phyloP scores from a whole-genome alignment of 2,888 invertebrate genomes.

The Myopa tessellatipennis region DNA sequence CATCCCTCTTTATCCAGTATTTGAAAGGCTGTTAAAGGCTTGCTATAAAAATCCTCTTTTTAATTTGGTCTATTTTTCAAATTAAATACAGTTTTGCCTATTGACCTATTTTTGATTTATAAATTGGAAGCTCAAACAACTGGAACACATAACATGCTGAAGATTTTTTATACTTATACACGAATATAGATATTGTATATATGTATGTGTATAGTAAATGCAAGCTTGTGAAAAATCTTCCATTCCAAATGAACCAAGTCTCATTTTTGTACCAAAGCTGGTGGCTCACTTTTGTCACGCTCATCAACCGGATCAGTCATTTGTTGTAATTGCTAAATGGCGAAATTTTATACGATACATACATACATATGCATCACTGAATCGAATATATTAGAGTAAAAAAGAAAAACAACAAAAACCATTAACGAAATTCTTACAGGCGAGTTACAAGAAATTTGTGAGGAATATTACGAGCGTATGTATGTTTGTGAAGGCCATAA shows the following conservation, averaged over 20 bases:
- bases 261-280: not conserved
- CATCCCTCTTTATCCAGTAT: not conserved
- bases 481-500: constrained; percentile 98
- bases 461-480: constrained; percentile 97
- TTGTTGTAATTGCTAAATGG: constrained; percentile 27
- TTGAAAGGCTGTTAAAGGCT: not conserved
- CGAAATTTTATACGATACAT: constrained; percentile 30
- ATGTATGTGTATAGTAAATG: too few species aligned
- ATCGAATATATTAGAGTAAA: constrained; percentile 60
- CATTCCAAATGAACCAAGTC: constrained; percentile 36
- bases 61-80: not conserved
- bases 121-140: constrained; percentile 39
- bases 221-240: constrained; percentile 37
- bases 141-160: constrained; percentile 54
- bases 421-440: constrained; percentile 60
- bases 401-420: constrained; percentile 75
- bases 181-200: too few species aligned
- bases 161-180: constrained; percentile 39
- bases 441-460: constrained; percentile 90
- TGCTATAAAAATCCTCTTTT: not conserved
- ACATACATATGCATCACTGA: not conserved
- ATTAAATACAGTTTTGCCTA: too few species aligned
- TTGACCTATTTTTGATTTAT: constrained; percentile 1
- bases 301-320: constrained; percentile 33
- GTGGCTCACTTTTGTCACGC: constrained; percentile 18